Conservation (phyloP, 2,113 vertebrate species). For the Pristiophorus japonicus region DNA sequence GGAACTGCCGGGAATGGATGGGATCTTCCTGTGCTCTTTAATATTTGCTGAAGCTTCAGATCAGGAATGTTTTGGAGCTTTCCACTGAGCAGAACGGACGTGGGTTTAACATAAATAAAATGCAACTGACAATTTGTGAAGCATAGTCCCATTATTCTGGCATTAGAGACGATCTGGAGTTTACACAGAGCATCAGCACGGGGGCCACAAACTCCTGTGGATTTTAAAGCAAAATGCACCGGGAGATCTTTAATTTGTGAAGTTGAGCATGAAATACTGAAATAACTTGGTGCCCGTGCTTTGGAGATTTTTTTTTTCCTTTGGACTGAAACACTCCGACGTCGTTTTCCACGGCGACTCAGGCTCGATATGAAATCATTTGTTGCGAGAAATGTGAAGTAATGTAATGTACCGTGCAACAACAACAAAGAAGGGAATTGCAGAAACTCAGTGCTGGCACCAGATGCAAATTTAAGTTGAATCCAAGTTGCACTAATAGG, state of each 20-base stretch:
- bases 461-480: conserved; percentile 39
- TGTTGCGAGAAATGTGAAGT: conserved; percentile 18
- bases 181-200: background rate
- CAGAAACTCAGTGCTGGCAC: background rate
- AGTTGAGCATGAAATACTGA: background rate
- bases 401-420: background rate
- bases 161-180: background rate
- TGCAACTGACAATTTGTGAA: conserved; percentile 9
- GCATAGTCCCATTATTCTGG: conserved; percentile 1
- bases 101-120: conserved; percentile 2
- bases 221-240: background rate
- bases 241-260: conserved; percentile 17
- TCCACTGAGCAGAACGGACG: background rate
- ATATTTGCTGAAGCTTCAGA: background rate
- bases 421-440: background rate
- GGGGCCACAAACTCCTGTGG: background rate
- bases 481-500: conserved; percentile 45
- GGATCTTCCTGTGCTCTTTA: background rate
- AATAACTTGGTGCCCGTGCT: background rate
- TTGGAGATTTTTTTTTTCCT: background rate
- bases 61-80: background rate
- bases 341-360: background rate
- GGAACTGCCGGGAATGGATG: background rate
- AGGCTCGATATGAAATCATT: background rate
- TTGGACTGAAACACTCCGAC: background rate